These are phyloP conservation scores for Corydoras sp. DNA, from an alignment of 2,113 vertebrate genomes.

Conservation along the genomic window DNA sequence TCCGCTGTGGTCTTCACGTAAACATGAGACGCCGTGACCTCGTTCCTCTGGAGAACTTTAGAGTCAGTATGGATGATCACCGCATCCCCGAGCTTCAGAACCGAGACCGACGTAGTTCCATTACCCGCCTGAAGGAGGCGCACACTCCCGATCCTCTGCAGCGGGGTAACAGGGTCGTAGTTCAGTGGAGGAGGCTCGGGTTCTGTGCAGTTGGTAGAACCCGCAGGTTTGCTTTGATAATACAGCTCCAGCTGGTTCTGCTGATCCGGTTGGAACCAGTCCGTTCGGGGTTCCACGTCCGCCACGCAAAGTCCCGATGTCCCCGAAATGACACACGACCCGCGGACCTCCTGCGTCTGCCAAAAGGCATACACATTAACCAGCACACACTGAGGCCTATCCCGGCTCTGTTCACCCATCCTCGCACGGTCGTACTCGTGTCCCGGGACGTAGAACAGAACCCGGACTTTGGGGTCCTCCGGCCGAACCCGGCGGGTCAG, in stretches of 20 bases:
- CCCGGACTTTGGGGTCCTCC: constrained; percentile 73
- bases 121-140: constrained; percentile 74
- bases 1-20: constrained; percentile 74
- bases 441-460: constrained; percentile 81
- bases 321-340: constrained; percentile 70
- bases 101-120: constrained; percentile 65
- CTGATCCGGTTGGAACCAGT: constrained; percentile 74
- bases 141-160: constrained; percentile 86
- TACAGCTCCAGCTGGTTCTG: constrained; percentile 84
- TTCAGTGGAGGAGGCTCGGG: constrained; percentile 56
- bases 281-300: constrained; percentile 63
- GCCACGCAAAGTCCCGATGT: constrained; percentile 79
- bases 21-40: constrained; percentile 79
- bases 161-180: constrained; percentile 68
- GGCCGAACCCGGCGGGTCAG: constrained; percentile 72
- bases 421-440: constrained; percentile 73
- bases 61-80: constrained; percentile 73
- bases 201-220: constrained; percentile 64
- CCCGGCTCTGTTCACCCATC: constrained; percentile 43
- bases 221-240: constrained; percentile 70
- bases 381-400: constrained; percentile 77
- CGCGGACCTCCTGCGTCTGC: constrained; percentile 80
- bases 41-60: constrained; percentile 72
- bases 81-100: constrained; percentile 76
- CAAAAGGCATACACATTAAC: constrained; percentile 75